Conservation (phyloP, 2,113 vertebrate genomes). For the Calypte anna region DNA sequence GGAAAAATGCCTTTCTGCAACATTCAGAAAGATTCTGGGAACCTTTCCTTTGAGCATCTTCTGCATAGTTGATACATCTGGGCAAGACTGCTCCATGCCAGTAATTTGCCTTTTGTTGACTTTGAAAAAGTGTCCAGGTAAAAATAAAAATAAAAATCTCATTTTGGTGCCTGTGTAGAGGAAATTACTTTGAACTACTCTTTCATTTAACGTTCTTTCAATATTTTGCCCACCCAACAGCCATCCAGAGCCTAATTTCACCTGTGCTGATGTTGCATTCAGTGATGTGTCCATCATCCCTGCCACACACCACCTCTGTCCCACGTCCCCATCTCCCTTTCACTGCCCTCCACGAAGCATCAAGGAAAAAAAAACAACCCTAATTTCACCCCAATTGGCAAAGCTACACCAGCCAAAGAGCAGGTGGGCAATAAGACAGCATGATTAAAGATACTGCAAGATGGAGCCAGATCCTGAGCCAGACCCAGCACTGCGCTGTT, state of each 20-base stretch:
- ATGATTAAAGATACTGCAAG: background rate
- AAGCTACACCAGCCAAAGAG: background rate
- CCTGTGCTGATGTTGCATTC: background rate
- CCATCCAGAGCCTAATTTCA: background rate
- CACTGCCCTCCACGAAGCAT: background rate
- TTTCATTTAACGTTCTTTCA: background rate
- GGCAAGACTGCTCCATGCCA: background rate
- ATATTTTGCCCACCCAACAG: background rate
- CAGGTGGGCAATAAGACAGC: background rate
- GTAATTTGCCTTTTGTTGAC: background rate
- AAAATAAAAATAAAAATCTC: background rate
- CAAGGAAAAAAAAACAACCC: accelerated
- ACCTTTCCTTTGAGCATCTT: background rate
- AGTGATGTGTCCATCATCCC: accelerated
- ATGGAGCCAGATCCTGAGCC: accelerated
- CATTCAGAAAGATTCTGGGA: conserved; percentile 6
- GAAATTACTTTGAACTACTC: background rate
- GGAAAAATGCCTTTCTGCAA: conserved; percentile 22
- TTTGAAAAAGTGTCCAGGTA: background rate
- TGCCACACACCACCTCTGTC: background rate
- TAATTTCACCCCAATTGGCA: background rate
- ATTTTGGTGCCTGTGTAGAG: background rate
- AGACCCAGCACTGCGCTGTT: background rate
- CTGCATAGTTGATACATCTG: background rate
- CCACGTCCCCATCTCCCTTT: background rate